These are phyloP conservation scores for Nicator chloris DNA, from an alignment of 2,113 vertebrate genomes.

Conservation along the genomic window DNA sequence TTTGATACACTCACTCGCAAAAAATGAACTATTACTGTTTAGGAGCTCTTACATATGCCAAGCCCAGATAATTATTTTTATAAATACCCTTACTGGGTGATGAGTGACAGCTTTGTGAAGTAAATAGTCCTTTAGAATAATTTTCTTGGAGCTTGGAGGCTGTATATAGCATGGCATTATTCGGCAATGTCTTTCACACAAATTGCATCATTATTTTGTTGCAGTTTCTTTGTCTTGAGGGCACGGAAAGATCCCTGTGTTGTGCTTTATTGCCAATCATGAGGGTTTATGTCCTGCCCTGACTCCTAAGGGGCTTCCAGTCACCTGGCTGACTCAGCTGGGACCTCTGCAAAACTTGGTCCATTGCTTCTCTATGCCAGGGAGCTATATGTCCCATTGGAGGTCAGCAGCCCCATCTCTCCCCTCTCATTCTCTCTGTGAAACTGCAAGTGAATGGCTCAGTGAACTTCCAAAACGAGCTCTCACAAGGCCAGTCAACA, in stretches of 20 bases:
- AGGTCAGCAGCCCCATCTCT: neutral
- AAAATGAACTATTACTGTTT: neutral
- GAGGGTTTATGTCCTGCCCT: neutral
- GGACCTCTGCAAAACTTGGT: neutral
- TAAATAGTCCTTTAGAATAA: neutral
- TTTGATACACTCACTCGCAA: neutral
- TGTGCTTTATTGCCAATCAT: neutral
- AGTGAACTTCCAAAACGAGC: neutral
- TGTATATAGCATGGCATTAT: neutral
- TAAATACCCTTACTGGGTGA: neutral
- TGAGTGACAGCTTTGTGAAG: neutral
- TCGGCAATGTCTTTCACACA: neutral
- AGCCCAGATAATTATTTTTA: neutral
- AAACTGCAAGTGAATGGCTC: neutral
- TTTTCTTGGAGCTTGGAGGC: neutral
- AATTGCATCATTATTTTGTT: neutral
- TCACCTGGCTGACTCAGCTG: neutral
- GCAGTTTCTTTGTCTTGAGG: neutral
- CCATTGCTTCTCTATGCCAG: neutral
- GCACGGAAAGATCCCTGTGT: neutral
- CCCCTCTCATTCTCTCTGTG: neutral
- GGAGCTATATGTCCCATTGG: fast-evolving
- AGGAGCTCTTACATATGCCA: neutral
- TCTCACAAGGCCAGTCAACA: neutral
- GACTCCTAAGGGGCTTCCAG: neutral